Base-by-base conservation (phyloP, 2,113 vertebrate genomes). In the Anas platyrhynchos region DNA sequence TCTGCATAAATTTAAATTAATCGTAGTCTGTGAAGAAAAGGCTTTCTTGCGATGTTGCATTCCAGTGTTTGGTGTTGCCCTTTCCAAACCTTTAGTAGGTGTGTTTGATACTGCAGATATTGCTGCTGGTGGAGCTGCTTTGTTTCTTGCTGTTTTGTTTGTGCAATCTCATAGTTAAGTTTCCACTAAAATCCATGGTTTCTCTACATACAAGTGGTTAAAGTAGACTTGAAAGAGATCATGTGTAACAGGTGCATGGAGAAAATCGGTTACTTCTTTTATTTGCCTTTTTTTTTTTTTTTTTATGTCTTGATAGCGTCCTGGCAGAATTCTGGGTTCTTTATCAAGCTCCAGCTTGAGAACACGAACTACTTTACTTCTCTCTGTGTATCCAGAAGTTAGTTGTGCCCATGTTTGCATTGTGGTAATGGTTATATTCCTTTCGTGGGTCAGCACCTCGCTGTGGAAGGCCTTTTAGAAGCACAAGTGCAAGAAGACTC, bases 321-420 rank as follows among this genome's bases (percentile, higher is more conserved):
- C 36, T 66, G 77, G 31, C 77, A 79, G 31, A 10, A 10, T 79
- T 86, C 71, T 94, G 11, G 7, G 66, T 65, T 79, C 58, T 69
- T 32, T 87, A 21, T 76, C 65, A 87, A 44, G 55, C 54, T 26
- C 31, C n/a, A 20, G 54, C 48, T 69, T 62, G 66, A 59, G 73
- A 88, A 84, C 46, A 38, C 74, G 55, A 92, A 65, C 80, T 72
- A 0, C 50, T 67, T 89, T 71, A 14, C 44, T 56, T 75, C 62
- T 94, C 41, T 63, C 54, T 58, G 38, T 89, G 75, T 89, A 50
- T 25, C 38, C 69, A 95, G 78, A 67, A 69, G 78, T 79, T 61
- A 61, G 84, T 83, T 1, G 3, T 85, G 75, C 84, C 59, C 91
- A 34, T 92, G 58, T 96, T 92, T 94, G 86, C 85, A 21, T 54